Evolutionary conservation across 2,888 invertebrate species (phyloP), one percentile per base, ranked within the genome.

Genomic region (Lepidochrysops patricia): DNA sequence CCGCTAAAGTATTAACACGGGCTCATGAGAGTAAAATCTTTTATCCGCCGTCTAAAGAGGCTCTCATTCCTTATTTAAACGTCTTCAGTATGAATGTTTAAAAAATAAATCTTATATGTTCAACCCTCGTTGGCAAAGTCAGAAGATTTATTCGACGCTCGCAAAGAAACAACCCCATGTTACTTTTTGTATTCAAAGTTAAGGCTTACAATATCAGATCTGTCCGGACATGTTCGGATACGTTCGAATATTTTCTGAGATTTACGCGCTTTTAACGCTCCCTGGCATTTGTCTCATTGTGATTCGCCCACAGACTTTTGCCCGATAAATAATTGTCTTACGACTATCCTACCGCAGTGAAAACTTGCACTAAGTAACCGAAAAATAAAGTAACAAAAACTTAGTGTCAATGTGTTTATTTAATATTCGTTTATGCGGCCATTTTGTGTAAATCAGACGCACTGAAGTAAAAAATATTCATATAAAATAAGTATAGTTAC

Each of bases 171-270:
- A 61, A 61, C 62, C 63, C 60, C 61, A 63, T 63, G 64, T 64
- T 63, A 66, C 66, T 63, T 67, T 67, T 66, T 66, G 62, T 63
- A 67, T 66, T 63, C 66, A 64, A 64, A 67, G 66, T 67, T 67
- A 62, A 63, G 67, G 60, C 63, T 64, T 64, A 60, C 62, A 37
- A 58, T 67, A 66, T 67, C 67, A 62, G 67, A 63, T 67, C 62
- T 62, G 57, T 63, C 64, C 64, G 62, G 15, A 19, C 19, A 13
- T 15, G 15, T 37, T 7, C 15, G 15, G 43, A 43, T 7, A 19
- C 9, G 6, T 43, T 19, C 43, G 19, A 43, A 43, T 43, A 43
- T 23, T 23, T 43, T 19, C 12, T 1, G 12, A 13, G 15, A 15
- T 37, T 19, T 43, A 4, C 15, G 43, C n/a, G n/a, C n/a, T n/a